phyloP scores from a whole-genome alignment of 92 coral and sea anemone species.

The Parazoanthus swiftii region DNA sequence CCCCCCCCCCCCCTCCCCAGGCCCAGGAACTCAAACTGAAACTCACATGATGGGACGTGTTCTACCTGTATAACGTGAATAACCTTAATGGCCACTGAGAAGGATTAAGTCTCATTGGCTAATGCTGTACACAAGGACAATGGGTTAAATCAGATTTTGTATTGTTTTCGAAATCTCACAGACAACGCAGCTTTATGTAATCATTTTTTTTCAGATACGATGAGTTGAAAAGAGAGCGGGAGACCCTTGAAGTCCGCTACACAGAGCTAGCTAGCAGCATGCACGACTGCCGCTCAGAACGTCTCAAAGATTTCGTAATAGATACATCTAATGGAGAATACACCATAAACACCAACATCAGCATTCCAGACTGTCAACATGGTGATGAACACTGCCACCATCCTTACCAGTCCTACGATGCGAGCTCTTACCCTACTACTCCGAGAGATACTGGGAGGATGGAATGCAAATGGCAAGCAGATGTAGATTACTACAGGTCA shows the following conservation, averaged over 20 bases:
- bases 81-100: too few species aligned
- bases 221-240: slow-evolving; percentile 53
- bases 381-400: slow-evolving; percentile 13
- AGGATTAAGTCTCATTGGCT: too few species aligned
- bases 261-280: slow-evolving; percentile 39
- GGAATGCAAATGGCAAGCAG: slow-evolving; percentile 51
- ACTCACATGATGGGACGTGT: too few species aligned
- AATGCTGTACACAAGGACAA: too few species aligned
- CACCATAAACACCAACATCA: slow-evolving; percentile 26
- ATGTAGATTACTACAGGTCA: slow-evolving; percentile 73
- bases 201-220: slow-evolving; percentile 40
- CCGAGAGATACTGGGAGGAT: slow-evolving; percentile 27
- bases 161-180: background rate
- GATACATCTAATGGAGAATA: slow-evolving; percentile 40
- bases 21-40: too few species aligned
- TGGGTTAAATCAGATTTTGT: too few species aligned
- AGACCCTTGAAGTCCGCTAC: slow-evolving; percentile 33
- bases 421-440: slow-evolving; percentile 23
- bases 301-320: slow-evolving; percentile 33
- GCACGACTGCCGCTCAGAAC: slow-evolving; percentile 36
- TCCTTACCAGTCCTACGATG: slow-evolving; percentile 29
- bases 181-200: background rate
- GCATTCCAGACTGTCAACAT: slow-evolving; percentile 22
- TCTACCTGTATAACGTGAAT: too few species aligned
- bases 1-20: too few species aligned